Conservation (phyloP, 1,140 invertebrate species). For the Nomia melanderi region DNA sequence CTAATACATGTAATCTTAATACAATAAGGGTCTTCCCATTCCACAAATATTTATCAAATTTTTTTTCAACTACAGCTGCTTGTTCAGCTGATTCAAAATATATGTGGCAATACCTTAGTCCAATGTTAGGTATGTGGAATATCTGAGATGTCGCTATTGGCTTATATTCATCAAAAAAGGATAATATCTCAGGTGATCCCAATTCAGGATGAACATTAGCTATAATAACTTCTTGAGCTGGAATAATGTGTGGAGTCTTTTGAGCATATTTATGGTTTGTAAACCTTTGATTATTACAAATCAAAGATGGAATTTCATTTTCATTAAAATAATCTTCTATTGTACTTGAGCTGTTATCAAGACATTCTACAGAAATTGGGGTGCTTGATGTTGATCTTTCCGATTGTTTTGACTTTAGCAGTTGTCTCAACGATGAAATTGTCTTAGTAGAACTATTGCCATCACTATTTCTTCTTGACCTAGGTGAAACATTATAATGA, state of each 20-base stretch:
- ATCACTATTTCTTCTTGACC: background rate
- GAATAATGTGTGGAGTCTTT: background rate
- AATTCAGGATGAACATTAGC: conserved; percentile 67
- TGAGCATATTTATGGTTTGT: background rate
- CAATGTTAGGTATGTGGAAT: conserved; percentile 12
- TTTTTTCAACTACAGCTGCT: conserved; percentile 49
- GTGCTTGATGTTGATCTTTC: background rate
- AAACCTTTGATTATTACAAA: background rate
- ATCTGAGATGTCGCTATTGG: conserved; percentile 69
- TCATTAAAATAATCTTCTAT: background rate
- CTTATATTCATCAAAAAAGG: conserved; percentile 69
- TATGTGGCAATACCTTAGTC: conserved; percentile 70
- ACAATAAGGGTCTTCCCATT: conserved; percentile 61
- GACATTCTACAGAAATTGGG: background rate
- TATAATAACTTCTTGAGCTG: conserved; percentile 69
- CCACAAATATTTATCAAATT: conserved; percentile 65
- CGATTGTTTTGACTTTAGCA: background rate
- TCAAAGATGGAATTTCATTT: conserved; percentile 29
- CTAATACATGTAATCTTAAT: conserved; percentile 41
- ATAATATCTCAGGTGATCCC: conserved; percentile 63
- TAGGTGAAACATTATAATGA: background rate
- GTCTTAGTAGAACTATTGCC: background rate
- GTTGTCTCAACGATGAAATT: too few relatives aligned
- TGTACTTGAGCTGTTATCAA: background rate
- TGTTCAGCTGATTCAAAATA: conserved; percentile 67